Evolutionary conservation across 2,113 vertebrate species (phyloP), one percentile per base, ranked within the genome.

Genomic region (Benthochromis sp.): DNA sequence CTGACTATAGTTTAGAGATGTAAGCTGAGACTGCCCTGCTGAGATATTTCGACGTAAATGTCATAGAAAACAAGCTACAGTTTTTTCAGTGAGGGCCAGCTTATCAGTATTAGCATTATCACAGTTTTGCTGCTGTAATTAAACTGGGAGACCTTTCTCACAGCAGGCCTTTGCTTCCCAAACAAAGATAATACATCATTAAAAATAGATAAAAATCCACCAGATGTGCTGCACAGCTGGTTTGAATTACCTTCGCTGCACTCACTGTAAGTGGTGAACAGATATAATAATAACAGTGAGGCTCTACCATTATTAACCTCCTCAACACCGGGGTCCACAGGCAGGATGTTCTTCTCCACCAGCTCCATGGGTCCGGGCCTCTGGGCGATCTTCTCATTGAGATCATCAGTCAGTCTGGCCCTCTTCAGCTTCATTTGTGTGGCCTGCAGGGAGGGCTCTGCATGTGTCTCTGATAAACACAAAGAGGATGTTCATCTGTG

Each of bases 311-410:
- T 97, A 86, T 97, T 96, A 10, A 96, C 97, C 93, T 98, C 98
- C 92, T 99, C 97, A 71, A 97, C 96, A 1, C 95, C 96, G 80
- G 97, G 96, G 81, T 98, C 97, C 34, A 99, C 98, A 29, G 99
- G 98, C 78, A 99, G 97, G 93, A 99, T 99, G 92, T 99, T 99
- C 91, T 99, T 99, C 96, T 98, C 98, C 81, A 99, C 98, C 87
- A 99, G 96, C 93, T 99, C 98, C 98, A 99, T 98, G 7, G 98
- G 97, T 7, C 98, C 99, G 5, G 99, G 99, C 73, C 98, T 96
- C 85, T 98, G 98, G n/a, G 98, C 96, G 14, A 99, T 97, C 95
- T 99, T 99, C 93, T 99, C 98, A 36, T 99, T 99, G 85, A 99
- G 96, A 88, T 98, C 98, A 88, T 99, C 97, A 7, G 98, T 97